Conservation (phyloP, 2,113 vertebrate species). For the Cathartes aura region DNA sequence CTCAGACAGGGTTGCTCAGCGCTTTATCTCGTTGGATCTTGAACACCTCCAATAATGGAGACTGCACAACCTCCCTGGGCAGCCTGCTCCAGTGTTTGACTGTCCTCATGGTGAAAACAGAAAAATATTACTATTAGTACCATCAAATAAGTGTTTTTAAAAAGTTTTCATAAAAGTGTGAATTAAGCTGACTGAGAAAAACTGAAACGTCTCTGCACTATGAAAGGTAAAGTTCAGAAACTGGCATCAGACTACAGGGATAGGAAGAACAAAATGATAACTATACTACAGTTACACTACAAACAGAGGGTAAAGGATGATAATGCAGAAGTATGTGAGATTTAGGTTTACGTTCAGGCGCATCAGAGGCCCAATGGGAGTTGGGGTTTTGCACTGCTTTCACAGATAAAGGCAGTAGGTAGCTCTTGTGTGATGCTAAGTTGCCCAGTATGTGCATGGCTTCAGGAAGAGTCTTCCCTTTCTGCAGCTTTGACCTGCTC, state of each 20-base stretch:
- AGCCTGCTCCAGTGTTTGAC: neutral
- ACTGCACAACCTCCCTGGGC: neutral
- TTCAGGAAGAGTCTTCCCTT: neutral
- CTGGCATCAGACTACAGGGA: neutral
- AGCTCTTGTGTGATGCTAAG: neutral
- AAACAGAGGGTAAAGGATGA: neutral
- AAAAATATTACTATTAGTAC: neutral
- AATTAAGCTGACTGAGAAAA: neutral
- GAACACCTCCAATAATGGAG: neutral
- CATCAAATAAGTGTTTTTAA: neutral
- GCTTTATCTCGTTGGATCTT: neutral
- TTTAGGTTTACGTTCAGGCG: neutral
- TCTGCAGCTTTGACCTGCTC: neutral
- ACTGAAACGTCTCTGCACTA: neutral
- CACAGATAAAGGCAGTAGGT: neutral
- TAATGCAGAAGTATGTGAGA: neutral
- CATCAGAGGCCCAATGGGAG: neutral
- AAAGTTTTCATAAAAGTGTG: neutral
- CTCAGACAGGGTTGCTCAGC: accelerated
- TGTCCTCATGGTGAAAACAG: neutral
- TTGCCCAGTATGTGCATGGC: neutral
- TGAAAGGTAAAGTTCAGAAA: neutral
- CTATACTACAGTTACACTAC: neutral
- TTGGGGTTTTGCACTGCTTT: neutral
- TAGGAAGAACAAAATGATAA: neutral